phyloP scores from a whole-genome alignment of 2,113 vertebrate species.

The Rhea pennata region DNA sequence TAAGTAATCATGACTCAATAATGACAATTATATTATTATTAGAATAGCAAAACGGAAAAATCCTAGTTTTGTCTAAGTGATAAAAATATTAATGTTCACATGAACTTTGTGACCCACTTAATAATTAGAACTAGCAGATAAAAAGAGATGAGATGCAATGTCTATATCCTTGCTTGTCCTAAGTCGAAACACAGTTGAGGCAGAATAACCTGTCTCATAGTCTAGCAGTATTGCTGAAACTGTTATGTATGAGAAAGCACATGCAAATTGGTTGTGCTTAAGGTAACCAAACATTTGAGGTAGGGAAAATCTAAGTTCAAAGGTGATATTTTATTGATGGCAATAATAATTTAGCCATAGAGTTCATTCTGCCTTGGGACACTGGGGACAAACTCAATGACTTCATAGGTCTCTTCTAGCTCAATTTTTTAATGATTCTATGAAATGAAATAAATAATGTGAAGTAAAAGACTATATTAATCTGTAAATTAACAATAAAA shows the following conservation, averaged over 20 bases:
- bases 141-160: background rate
- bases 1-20: background rate
- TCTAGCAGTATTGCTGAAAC: background rate
- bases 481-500: slow-evolving; percentile 17
- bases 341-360: background rate
- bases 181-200: background rate
- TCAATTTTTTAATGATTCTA: background rate
- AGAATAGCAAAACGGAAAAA: background rate
- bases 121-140: background rate
- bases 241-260: background rate
- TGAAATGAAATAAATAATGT: background rate
- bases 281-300: background rate
- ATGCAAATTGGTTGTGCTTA: background rate
- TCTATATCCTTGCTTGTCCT: background rate
- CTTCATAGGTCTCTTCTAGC: background rate
- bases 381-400: background rate
- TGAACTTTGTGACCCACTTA: background rate
- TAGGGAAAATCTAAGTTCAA: background rate
- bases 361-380: background rate
- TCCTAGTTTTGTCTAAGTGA: background rate
- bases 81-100: background rate
- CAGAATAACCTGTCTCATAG: background rate
- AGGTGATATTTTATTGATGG: background rate
- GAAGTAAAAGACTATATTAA: background rate
- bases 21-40: background rate